Evolutionary conservation across 2,113 vertebrate genomes (phyloP), one percentile per base, ranked within the genome.

Genomic region (Gavialis gangeticus): DNA sequence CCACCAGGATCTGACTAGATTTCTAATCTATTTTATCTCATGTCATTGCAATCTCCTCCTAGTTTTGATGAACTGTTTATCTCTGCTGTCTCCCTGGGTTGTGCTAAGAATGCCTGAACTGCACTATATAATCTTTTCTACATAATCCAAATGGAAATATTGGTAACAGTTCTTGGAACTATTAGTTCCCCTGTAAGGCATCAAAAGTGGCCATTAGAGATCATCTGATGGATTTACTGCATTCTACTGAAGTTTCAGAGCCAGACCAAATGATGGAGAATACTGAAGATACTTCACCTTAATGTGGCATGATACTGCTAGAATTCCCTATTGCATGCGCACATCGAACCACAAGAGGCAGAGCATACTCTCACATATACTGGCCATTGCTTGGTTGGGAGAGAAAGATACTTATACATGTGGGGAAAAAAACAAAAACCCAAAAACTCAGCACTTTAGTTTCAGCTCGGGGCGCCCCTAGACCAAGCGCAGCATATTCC

Each of bases 61-160:
- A 3, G 67, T 83, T 57, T 56, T 71, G 46, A 25, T 77, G 17
- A 21, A 18, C 75, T 80, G 59, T 87, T 94, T 91, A 71, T 84
- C 30, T 59, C 24, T 81, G 8, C 11, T 6, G 2, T 4, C 57
- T 37, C 5, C 62, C 37, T 28, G 34, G 3, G 1, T 18, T 81
- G 30, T 89, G 37, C 25, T 63, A 24, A 73, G 87, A 90, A 55
- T 4, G 1, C 3, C 0, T 0, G 1, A 22, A 3, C 15, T 4
- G 3, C 18, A 24, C 62, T 28, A 8, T 79, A 19, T 25, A 60
- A 30, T 16, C 3, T 78, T 80, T 17, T 69, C 30, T 9, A 21
- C 63, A 64, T 85, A 81, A 46, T 59, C 82, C 73, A 66, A 28
- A 2, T 0, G 82, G 46, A 15, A 66, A 2, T 56, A 63, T 54